Evolutionary conservation across 2,113 vertebrate species (phyloP), one percentile per base, ranked within the genome.

Genomic region (Macquaria australasica): DNA sequence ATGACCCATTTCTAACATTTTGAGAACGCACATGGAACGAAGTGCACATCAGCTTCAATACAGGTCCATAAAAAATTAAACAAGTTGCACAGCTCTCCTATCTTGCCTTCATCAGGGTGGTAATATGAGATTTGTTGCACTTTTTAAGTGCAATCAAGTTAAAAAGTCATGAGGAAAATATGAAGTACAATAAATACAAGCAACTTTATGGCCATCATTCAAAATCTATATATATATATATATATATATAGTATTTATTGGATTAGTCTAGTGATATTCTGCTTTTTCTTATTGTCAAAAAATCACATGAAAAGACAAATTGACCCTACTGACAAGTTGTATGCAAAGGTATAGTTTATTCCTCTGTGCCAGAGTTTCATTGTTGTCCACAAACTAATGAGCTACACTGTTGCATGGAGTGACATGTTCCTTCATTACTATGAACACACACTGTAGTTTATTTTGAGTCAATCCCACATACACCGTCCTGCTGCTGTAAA

Each of bases 11-110:
- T 73, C 34, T 64, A 59, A 50, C 28, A 51, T 41, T 56, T 62
- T 34, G n/a, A 31, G 9, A 59, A 48, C 14, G 15, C 6, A 39
- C 50, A 23, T 23, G 25, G 45, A 41, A 34, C 5, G 12, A 18
- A 14, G 8, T 43, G 66, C 45, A 50, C 51, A 50, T 78, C 20
- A 81, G n/a, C 73, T 79, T 79, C 48, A 53, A 4, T 28, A 12
- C 56, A 25, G 11, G 56, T 45, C 43, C 11, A 0, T 45, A 45
- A 45, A 43, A 43, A 43, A 31, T 10, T 43, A 11, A 43, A 10
- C 6, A 43, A 50, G 16, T 18, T 0, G 5, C 48, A 20, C 45
- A 48, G 4, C 43, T 45, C 43, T 4, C 43, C 39, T 9, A 41
- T 41, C 39, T 45, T 45, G 2, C 12, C 43, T 12, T 45, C 43